Base-by-base conservation (phyloP, 2,888 invertebrate genomes). In the Hydrotaea diabolus region DNA sequence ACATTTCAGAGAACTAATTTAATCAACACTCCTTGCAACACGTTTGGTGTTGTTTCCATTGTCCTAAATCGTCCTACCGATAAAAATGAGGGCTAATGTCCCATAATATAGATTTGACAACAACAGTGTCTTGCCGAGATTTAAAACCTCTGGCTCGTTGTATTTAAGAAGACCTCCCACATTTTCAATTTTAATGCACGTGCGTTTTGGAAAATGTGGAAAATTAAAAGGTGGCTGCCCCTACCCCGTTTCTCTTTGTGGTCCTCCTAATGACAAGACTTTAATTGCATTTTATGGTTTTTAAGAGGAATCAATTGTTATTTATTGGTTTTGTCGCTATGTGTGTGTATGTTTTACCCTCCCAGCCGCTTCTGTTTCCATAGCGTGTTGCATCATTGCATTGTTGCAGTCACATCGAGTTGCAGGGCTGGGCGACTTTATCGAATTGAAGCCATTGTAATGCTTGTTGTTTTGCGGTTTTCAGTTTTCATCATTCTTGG, bases 401-500 rank as follows among this genome's bases (percentile, higher is more conserved):
- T 64, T 78, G 62, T 53, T 55, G 69, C 23, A 80, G 71, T 80
- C 80, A 80, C 73, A 46, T 69, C 21, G 11, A 55, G 64, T 71
- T 75, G 36, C 39, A 7, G 31, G 31, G 3, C 31, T 2, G 31
- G 31, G 31, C 31, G 31, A 7, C 31, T 31, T 31, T 7, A 19
- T 19, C 13, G 31, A 77, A 49, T n/a, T 69, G 77, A 82, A 82
- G 82, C 82, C 82, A 77, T 77, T 69, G 73, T 59, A 82, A 57
- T 77, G 69, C 59, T 59, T 81, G 59, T 53, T 75, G 76, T 80
- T 82, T 77, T 69, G 36, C 21, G 69, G 43, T 66, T 43, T 66
- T 43, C 39, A 17, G 26, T 59, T 59, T 23, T 13, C 23, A 19
- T 59, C 26, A 31, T 59, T 5, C 59, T 59, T 3, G 13, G 4